Percentiles rank a stretch among this genome's conserved stretches.
phyloP scores from a whole-genome alignment of 1,140 invertebrate species.

The Pseudomyrmex cubaensis region DNA sequence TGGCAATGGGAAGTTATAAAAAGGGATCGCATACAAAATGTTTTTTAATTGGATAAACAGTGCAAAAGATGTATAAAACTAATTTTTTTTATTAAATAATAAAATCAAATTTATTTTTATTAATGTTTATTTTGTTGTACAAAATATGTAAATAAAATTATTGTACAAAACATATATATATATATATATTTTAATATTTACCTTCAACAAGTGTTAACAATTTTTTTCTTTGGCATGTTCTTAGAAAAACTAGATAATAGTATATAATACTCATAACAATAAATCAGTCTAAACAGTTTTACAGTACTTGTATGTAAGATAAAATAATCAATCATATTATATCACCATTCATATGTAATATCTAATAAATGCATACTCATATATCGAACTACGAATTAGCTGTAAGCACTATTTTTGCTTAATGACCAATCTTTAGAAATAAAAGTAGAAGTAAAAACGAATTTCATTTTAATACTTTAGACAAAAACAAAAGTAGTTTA shows the following conservation, averaged over 20 bases:
- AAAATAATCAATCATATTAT: too few species aligned
- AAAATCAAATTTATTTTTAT: background rate
- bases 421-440: too few species aligned
- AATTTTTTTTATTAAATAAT: background rate
- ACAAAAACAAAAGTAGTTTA: too few species aligned
- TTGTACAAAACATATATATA: background rate
- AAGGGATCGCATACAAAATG: background rate
- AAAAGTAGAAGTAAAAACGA: too few species aligned
- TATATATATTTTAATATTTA: background rate
- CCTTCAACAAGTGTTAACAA: background rate
- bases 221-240: background rate
- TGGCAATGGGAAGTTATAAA: background rate
- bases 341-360: too few species aligned
- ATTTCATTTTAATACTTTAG: too few species aligned
- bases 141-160: background rate
- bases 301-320: too few species aligned
- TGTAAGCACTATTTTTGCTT: too few species aligned
- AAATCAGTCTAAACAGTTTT: too few species aligned
- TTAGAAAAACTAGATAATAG: background rate
- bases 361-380: too few species aligned
- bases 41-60: background rate
- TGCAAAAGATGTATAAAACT: background rate
- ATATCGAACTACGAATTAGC: too few species aligned
- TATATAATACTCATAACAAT: too few species aligned
- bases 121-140: slow-evolving; percentile 3